phyloP scores from a whole-genome alignment of 2,888 invertebrate genomes.

The Platerodrilus igneus region DNA sequence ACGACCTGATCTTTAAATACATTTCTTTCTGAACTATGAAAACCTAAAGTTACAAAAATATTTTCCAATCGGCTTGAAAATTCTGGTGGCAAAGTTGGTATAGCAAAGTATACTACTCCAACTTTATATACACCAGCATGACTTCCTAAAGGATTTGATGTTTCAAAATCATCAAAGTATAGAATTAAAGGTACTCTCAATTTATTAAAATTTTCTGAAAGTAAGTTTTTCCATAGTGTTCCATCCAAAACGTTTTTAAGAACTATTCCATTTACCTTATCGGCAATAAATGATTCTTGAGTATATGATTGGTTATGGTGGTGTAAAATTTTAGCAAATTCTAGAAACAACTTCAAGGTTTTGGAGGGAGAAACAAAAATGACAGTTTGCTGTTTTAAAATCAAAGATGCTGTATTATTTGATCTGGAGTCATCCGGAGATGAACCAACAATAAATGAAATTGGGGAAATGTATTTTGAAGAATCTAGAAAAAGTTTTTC shows the following conservation, averaged over 20 bases:
- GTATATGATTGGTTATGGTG: too few species aligned
- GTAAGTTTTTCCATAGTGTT: not conserved
- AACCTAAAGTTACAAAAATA: slow-evolving; percentile 22
- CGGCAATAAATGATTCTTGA: too few species aligned
- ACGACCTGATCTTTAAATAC: slow-evolving; percentile 21
- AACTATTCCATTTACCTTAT: too few species aligned
- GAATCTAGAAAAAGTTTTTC: slow-evolving; percentile 4
- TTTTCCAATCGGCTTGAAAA: slow-evolving; percentile 23
- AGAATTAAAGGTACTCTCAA: slow-evolving; percentile 21
- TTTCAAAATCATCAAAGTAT: slow-evolving; percentile 29
- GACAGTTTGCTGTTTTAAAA: not conserved
- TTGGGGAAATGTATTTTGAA: not conserved
- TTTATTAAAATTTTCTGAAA: slow-evolving; percentile 2
- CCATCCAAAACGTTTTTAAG: too few species aligned
- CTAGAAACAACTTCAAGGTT: slow-evolving; percentile 4
- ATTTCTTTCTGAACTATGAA: slow-evolving; percentile 25
- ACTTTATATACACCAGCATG: slow-evolving; percentile 28
- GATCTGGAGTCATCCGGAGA: not conserved
- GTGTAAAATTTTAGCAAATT: slow-evolving; percentile 4
- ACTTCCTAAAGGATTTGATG: slow-evolving; percentile 29
- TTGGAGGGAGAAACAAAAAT: not conserved
- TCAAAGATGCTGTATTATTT: not conserved
- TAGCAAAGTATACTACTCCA: slow-evolving; percentile 27
- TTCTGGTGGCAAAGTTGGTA: slow-evolving; percentile 23
- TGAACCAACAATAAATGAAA: slow-evolving; percentile 1